These are phyloP conservation scores for Baronia brevicornis DNA, from an alignment of 2,888 invertebrate genomes.

Conservation along the genomic window DNA sequence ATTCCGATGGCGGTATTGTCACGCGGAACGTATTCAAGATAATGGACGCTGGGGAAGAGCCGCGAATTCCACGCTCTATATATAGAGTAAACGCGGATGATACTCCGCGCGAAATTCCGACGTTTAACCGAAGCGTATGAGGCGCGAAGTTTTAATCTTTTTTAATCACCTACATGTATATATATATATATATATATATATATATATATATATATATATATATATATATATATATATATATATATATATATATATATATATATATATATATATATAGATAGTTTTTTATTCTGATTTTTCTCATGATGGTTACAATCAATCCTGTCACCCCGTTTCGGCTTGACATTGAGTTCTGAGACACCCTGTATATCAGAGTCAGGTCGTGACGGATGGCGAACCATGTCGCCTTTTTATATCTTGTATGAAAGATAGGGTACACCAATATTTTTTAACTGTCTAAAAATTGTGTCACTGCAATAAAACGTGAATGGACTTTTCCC, in stretches of 20 bases:
- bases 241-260: constrained; percentile 1
- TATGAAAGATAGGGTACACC: no score
- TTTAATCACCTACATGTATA: no score
- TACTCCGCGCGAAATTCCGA: constrained; percentile 20
- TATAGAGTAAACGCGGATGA: constrained; percentile 27
- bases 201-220: not conserved
- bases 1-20: constrained; percentile 16
- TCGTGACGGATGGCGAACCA: no score
- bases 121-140: constrained; percentile 2
- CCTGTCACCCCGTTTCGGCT: no score
- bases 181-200: not conserved
- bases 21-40: constrained; percentile 18
- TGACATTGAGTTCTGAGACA: no score
- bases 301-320: no score
- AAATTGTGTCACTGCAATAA: no score
- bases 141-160: constrained; percentile 1
- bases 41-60: constrained; percentile 17
- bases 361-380: no score
- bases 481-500: no score
- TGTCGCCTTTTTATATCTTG: no score
- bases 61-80: constrained; percentile 29
- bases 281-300: no score
- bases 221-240: not conserved
- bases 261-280: not conserved
- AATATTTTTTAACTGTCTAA: no score